Evolutionary conservation across 2,113 vertebrate genomes (phyloP).

Genomic region (Poeciliopsis retropinna): DNA sequence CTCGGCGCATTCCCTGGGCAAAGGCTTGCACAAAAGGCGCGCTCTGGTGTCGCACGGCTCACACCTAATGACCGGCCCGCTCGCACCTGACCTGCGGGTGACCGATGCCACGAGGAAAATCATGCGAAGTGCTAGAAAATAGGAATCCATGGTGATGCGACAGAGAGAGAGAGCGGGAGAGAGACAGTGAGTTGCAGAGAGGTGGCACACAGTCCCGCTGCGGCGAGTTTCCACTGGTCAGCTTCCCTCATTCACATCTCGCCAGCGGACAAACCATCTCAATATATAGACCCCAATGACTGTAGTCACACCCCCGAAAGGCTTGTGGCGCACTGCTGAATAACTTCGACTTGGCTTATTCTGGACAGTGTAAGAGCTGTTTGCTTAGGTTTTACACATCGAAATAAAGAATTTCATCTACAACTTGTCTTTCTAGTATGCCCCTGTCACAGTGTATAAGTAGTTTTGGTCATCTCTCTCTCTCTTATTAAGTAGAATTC

Average conservation of each 20-base stretch:
- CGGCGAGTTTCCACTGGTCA: conserved; percentile 34
- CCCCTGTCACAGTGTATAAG: too few species aligned
- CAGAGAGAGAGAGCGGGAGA: neutral
- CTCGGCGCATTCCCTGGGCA: conserved; percentile 84
- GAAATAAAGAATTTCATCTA: neutral
- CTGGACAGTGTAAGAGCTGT: neutral
- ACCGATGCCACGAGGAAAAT: conserved; percentile 74
- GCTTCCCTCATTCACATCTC: conserved; percentile 75
- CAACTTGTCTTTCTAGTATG: neutral
- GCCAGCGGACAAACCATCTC: conserved; percentile 66
- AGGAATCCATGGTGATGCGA: conserved; percentile 75
- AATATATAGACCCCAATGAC: conserved; percentile 85
- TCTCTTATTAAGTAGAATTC: neutral
- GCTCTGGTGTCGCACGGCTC: conserved; percentile 88
- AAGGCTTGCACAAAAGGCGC: conserved; percentile 84
- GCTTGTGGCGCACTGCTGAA: conserved; percentile 60
- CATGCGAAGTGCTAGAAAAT: conserved; percentile 78
- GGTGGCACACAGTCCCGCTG: conserved; percentile 32
- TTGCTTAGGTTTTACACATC: neutral
- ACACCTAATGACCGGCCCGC: conserved; percentile 87
- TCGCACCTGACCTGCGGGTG: conserved; percentile 69
- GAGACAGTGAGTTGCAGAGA: conserved; percentile 1
- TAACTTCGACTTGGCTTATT: neutral
- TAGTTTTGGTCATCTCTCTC: neutral
- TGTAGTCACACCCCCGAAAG: conserved; percentile 87